phyloP scores from a whole-genome alignment of 2,113 vertebrate genomes.

The Chaetodon trifascialis region DNA sequence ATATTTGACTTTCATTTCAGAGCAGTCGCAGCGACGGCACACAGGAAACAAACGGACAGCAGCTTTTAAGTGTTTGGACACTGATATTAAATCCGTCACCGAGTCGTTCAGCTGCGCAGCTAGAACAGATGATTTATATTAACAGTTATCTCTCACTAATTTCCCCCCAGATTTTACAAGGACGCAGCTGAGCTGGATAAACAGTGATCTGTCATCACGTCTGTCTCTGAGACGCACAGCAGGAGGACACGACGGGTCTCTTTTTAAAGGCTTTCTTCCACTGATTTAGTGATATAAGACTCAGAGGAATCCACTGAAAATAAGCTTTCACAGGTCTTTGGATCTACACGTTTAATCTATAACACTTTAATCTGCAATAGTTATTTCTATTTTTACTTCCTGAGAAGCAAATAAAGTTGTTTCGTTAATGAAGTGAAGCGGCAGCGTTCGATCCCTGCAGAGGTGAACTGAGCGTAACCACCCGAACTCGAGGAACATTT shows the following conservation, averaged over 20 bases:
- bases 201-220: neutral
- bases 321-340: neutral
- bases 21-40: neutral
- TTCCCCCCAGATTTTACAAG: slow-evolving; percentile 18
- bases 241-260: too few species aligned
- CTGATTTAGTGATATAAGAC: neutral
- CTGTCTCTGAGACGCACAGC: neutral
- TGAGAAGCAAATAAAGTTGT: neutral
- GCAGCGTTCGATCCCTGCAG: neutral
- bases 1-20: neutral
- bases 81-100: neutral
- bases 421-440: neutral
- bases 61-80: neutral
- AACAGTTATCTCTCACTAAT: slow-evolving; percentile 13
- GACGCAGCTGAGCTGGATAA: neutral
- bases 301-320: too few species aligned
- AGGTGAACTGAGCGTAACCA: neutral
- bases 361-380: neutral
- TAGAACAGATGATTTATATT: slow-evolving; percentile 36
- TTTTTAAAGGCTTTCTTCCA: neutral
- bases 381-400: neutral
- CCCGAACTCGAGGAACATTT: too few species aligned
- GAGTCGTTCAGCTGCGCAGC: slow-evolving; percentile 31
- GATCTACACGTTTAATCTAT: neutral
- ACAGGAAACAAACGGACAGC: neutral